Evolutionary conservation across 1,140 invertebrate genomes (phyloP).

Genomic region (Polypedilum vanderplanki): DNA sequence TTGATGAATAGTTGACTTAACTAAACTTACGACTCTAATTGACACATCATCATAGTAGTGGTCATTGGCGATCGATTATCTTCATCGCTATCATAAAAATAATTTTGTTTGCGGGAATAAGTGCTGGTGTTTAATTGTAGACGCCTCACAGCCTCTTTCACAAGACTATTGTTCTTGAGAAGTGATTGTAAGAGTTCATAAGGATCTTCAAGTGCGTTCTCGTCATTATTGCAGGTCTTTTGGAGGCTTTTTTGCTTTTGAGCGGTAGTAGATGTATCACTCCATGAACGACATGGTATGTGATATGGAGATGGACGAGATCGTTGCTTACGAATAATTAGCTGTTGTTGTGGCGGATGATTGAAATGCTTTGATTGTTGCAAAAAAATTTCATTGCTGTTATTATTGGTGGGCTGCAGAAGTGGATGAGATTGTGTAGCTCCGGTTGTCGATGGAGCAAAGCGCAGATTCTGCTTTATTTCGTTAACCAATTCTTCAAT

Average conservation of each 20-base stretch:
- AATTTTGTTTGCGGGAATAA: conserved; percentile 44
- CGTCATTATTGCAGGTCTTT: conserved; percentile 38
- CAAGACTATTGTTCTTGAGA: conserved; percentile 57
- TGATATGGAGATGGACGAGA: conserved; percentile 55
- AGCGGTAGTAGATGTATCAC: conserved; percentile 37
- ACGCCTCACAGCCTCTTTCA: conserved; percentile 62
- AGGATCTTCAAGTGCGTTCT: conserved; percentile 49
- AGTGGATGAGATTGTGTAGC: conserved; percentile 34
- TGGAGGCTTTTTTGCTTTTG: conserved; percentile 35
- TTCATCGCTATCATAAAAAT: conserved; percentile 50
- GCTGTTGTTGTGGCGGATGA: conserved; percentile 36
- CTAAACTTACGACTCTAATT: conserved; percentile 32
- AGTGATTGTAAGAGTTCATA: conserved; percentile 60
- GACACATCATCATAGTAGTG: conserved; percentile 33
- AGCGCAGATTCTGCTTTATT: conserved; percentile 61
- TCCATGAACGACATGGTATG: conserved; percentile 49
- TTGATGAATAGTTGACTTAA: conserved; percentile 4
- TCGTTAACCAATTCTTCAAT: conserved; percentile 61
- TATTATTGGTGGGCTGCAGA: neutral
- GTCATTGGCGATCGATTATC: conserved; percentile 36
- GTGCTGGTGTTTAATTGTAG: conserved; percentile 44
- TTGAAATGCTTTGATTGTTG: conserved; percentile 1
- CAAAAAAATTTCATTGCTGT: neutral
- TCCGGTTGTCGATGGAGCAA: conserved; percentile 46
- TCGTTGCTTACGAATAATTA: conserved; percentile 41